Conservation (phyloP, 2,797 vertebrate species). For the Schizopygopsis pylzovi region DNA sequence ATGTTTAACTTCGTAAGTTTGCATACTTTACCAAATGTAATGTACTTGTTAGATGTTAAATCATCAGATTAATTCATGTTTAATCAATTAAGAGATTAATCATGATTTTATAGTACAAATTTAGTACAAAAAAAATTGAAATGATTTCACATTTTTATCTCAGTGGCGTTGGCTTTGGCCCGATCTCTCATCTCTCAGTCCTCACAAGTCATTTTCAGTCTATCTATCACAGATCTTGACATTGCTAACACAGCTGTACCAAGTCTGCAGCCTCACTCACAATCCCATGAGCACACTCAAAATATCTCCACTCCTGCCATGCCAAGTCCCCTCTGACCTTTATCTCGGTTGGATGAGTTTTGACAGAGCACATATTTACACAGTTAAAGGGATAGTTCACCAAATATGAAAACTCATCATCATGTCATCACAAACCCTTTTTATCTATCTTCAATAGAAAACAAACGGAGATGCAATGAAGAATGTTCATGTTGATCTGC, state of each 20-base stretch:
- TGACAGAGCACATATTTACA: constrained; percentile 19
- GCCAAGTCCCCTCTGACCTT: constrained; percentile 25
- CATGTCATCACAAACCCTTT: not conserved
- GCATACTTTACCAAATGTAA: not conserved
- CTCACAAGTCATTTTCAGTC: not conserved
- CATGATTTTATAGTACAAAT: not conserved
- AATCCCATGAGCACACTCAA: constrained; percentile 36
- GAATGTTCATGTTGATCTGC: not conserved
- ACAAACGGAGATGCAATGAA: not conserved
- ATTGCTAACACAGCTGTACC: not conserved
- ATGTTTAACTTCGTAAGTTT: not conserved
- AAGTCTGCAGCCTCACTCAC: constrained; percentile 9
- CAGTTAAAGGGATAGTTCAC: not conserved
- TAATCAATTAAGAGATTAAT: not conserved
- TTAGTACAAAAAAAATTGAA: not conserved
- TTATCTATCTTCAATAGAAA: not conserved
- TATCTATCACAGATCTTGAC: not conserved
- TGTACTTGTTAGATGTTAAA: not conserved
- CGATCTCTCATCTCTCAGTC: not conserved
- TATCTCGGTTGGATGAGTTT: constrained; percentile 2
- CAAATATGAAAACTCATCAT: not conserved
- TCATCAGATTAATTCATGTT: not conserved
- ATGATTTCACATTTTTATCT: not conserved
- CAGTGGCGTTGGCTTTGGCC: not conserved
- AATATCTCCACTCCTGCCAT: constrained; percentile 42